Base-by-base conservation (phyloP, 2,888 invertebrate genomes). In the Cancer borealis region DNA sequence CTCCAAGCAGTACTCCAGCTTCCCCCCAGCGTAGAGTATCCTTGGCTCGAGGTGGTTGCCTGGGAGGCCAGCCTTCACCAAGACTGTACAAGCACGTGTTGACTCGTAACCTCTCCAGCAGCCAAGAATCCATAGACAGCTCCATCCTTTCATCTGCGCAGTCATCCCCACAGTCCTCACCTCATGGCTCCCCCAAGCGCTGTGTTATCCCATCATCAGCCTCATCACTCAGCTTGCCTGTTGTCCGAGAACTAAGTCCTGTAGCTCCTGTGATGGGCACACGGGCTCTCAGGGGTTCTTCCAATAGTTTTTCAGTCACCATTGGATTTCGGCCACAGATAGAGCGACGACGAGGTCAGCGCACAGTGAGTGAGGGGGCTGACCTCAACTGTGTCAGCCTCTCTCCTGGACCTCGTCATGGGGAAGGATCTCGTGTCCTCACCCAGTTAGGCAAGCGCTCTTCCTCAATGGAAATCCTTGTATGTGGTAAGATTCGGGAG, bases 391-490 rank as follows among this genome's bases (percentile, higher is more conserved):
- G 73, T n/a, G 88, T 88, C 30, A 54, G 66, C n/a, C 79, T 91
- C 8, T 95, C 95, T 17, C 95, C 95, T 26, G 92, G 73, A 21
- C 46, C 91, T 46, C 93, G 91, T 46, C 84, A 93, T 26, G 91
- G 91, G n/a, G 93, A 95, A 47, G 93, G 88, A 45, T 93, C 93
- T 0, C 91, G 92, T 54, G 92, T 94, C 30, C 79, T 94, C 79
- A 88, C 93, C 26, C 94, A 94, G 46, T 84, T 95, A 6, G 95
- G 90, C 90, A 95, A 95, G 49, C 93, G 95, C 17, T 95, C 95
- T 6, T 95, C 95, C 17, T 95, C 95, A 14, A 95, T 95, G 95
- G 95, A 95, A 66, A 95, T 95, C 92, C 92, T 95, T 21, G 95
- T 95, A 0, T 95, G 92, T 88, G 95, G 95, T 14, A 95, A 94